Base-by-base conservation (phyloP, 2,113 vertebrate genomes). In the Papio anubis region DNA sequence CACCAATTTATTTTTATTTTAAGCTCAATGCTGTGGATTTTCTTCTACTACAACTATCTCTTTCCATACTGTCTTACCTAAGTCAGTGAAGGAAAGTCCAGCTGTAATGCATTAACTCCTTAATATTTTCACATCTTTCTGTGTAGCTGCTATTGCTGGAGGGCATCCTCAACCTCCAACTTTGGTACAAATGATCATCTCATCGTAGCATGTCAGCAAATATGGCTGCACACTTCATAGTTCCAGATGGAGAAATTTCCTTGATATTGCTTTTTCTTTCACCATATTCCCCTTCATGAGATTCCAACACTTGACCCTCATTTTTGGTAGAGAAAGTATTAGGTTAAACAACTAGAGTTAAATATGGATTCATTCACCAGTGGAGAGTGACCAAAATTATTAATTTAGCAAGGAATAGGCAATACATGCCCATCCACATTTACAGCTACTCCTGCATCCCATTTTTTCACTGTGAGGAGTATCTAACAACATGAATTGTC, bases 1-100 rank as follows among this genome's bases (percentile, higher is more conserved):
- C 68, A 66, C 57, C 50, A 13, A 48, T 88, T 93, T 93, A 50
- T 6, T 48, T 96, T 81, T 66, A 90, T 91, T 83, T 96, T 61
- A 85, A 93, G 25, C 32, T 84, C 48, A 80, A 23, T 80, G 38
- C 55, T 85, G 30, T 91, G 93, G 70, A 80, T 93, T 81, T 93
- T 87, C 68, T 81, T 93, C 20, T 75, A 30, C 57, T 52, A 89
- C 72, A 88, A 76, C 3, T 38, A 32, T 10, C 17, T 50, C 38
- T 81, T 66, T 91, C 32, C 38, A 82, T 30, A 59, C 30, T 81
- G 32, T 93, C 11, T 95, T 80, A 43, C 93, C 5, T 50, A 88
- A 88, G 43, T 96, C 72, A 91, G 38, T 30, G 27, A 70, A 40
- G 45, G 66, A 30, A 90, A 43, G 23, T 38, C 32, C 75, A 48